Evolutionary conservation across 2,888 invertebrate species (phyloP).

Genomic region (Habrosyne pyritoides): DNA sequence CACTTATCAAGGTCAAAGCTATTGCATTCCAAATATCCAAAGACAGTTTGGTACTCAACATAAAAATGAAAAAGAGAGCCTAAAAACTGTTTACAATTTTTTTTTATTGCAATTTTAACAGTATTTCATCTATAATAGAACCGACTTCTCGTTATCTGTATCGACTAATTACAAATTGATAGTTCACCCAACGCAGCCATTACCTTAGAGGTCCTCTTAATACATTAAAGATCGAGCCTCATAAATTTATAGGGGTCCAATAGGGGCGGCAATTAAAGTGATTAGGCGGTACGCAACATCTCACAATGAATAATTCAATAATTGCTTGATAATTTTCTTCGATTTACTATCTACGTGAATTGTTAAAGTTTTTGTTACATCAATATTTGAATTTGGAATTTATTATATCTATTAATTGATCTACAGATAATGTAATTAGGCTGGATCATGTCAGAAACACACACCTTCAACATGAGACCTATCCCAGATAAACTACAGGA

Average conservation of each 20-base stretch:
- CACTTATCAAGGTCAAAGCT: too few species aligned
- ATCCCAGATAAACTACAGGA: too few species aligned
- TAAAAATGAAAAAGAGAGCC: too few species aligned
- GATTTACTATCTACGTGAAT: constrained; percentile 6
- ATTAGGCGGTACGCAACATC: constrained; percentile 30
- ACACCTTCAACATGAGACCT: too few species aligned
- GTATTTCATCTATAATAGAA: background rate
- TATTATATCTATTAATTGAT: too few species aligned
- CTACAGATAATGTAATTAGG: too few species aligned
- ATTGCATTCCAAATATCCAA: too few species aligned
- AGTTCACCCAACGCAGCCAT: constrained; percentile 29
- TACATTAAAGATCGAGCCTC: constrained; percentile 35
- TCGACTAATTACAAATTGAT: constrained; percentile 27
- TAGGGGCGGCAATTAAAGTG: constrained; percentile 36
- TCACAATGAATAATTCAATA: constrained; percentile 43
- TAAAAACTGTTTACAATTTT: too few species aligned
- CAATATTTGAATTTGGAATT: too few species aligned
- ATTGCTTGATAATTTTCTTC: constrained; percentile 35
- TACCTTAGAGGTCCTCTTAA: constrained; percentile 23
- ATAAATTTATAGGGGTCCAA: constrained; percentile 38
- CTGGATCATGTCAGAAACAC: too few species aligned
- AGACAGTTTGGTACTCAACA: too few species aligned
- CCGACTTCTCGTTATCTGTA: constrained; percentile 3
- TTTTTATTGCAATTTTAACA: background rate
- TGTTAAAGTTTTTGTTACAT: too few species aligned